phyloP scores from a whole-genome alignment of 2,113 vertebrate genomes.

The Serinus canaria region DNA sequence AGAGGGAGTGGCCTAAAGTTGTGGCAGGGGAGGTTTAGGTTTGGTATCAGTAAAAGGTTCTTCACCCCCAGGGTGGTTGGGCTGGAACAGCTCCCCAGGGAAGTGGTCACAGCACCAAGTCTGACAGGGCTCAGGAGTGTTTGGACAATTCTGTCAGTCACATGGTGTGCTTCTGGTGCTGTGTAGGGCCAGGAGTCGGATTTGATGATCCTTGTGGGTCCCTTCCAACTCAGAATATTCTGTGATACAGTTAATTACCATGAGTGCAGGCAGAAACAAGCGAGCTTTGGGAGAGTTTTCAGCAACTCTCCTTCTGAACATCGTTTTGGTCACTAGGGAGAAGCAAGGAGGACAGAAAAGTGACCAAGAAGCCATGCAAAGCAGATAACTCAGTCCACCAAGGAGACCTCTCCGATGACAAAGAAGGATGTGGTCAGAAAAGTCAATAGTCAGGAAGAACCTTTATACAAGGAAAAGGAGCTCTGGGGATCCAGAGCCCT shows the following conservation, averaged over 20 bases:
- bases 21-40: not conserved
- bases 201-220: not conserved
- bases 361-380: not conserved
- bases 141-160: not conserved
- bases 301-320: not conserved
- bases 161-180: rapidly evolving
- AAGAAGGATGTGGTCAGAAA: not conserved
- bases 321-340: not conserved
- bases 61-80: rapidly evolving
- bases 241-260: not conserved
- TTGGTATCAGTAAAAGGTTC: not conserved
- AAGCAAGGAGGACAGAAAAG: not conserved
- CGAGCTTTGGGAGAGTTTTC: not conserved
- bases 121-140: not conserved
- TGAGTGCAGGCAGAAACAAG: not conserved
- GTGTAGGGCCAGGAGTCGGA: not conserved
- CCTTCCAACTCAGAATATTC: not conserved
- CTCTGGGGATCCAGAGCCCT: not conserved
- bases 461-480: not conserved
- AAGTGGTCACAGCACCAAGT: not conserved
- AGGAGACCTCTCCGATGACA: not conserved
- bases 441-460: not conserved
- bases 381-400: not conserved
- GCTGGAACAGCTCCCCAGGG: not conserved
- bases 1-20: rapidly evolving